phyloP scores from a whole-genome alignment of 1,140 invertebrate species.

The Neodiprion lecontei region DNA sequence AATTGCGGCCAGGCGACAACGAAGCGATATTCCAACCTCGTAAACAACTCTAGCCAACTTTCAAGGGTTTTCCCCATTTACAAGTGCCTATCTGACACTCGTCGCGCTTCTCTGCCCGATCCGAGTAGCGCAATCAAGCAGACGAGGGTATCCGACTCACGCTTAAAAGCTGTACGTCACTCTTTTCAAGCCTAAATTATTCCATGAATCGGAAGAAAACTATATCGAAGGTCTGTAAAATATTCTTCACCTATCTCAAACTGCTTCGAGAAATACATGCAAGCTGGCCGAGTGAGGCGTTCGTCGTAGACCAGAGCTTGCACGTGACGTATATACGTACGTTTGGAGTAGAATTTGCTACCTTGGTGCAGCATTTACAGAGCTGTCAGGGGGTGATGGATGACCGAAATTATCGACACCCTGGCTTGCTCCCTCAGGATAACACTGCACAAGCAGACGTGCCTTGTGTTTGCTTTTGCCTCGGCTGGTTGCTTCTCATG shows the following conservation, averaged over 20 bases:
- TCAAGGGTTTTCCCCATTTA: neutral
- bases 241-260: too few species aligned
- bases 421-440: neutral
- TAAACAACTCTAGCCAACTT: constrained; percentile 1
- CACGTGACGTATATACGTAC: too few species aligned
- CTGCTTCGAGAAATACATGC: too few species aligned
- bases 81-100: neutral
- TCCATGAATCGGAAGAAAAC: too few species aligned
- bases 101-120: too few species aligned
- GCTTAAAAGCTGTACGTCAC: too few species aligned
- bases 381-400: neutral
- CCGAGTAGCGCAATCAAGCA: too few species aligned
- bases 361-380: neutral
- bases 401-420: constrained; percentile 7
- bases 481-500: neutral
- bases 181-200: too few species aligned
- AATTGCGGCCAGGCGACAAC: constrained; percentile 6
- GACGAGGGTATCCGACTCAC: too few species aligned
- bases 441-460: neutral
- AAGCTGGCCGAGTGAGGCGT: too few species aligned
- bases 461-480: neutral
- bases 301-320: too few species aligned
- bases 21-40: neutral
- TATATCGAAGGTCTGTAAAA: too few species aligned
- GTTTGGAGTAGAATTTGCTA: neutral